A percentile compares a stretch with the other conserved stretches of the same genome.
These are phyloP conservation scores for Guaruba guarouba DNA, from an alignment of 2,113 vertebrate genomes.

Conservation along the genomic window DNA sequence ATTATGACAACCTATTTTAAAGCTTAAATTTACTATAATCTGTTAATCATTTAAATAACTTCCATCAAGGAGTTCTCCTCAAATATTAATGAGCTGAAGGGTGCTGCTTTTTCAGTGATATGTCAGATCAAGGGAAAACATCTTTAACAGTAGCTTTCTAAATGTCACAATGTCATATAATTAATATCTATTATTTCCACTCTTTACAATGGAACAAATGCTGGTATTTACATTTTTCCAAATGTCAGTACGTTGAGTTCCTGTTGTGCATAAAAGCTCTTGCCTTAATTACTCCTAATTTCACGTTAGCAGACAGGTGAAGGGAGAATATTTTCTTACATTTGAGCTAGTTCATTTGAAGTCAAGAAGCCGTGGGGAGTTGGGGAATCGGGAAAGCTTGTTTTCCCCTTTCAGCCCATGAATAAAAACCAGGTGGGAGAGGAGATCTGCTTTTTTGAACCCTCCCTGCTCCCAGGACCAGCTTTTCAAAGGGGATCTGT, in stretches of 20 bases:
- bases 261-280: slow-evolving; percentile 50
- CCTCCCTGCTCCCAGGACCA: rapidly evolving
- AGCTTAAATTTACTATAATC: slow-evolving; percentile 59
- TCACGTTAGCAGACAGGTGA: slow-evolving; percentile 45
- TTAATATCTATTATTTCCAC: slow-evolving; percentile 57
- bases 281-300: slow-evolving; percentile 65
- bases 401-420: slow-evolving; percentile 25
- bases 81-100: slow-evolving; percentile 58
- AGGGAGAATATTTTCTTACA: slow-evolving; percentile 36
- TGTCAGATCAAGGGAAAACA: slow-evolving; percentile 58
- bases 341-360: slow-evolving; percentile 6
- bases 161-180: slow-evolving; percentile 56
- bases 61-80: slow-evolving; percentile 35
- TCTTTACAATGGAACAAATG: slow-evolving; percentile 53
- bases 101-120: slow-evolving; percentile 51
- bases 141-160: slow-evolving; percentile 53
- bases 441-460: not conserved
- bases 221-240: slow-evolving; percentile 63
- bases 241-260: slow-evolving; percentile 50
- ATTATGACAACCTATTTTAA: slow-evolving; percentile 62
- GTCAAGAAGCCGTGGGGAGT: not conserved
- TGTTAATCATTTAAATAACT: slow-evolving; percentile 64
- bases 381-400: not conserved
- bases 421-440: slow-evolving; percentile 51
- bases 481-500: not conserved